These are phyloP conservation scores for Laticauda colubrina DNA, from an alignment of 2,113 vertebrate genomes.

Conservation along the genomic window DNA sequence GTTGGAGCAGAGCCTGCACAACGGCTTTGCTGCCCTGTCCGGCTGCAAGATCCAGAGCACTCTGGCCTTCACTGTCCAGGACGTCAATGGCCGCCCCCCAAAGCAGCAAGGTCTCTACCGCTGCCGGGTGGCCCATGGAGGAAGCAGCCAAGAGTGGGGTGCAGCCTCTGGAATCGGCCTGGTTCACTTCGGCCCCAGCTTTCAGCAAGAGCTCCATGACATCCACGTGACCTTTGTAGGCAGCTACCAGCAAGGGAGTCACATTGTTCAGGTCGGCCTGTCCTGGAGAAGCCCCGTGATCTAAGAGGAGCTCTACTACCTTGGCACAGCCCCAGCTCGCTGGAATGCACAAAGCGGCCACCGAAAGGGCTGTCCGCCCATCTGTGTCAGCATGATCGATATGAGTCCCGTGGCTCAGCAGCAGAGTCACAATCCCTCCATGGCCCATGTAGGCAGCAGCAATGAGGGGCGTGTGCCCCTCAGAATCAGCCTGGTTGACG, in stretches of 20 bases:
- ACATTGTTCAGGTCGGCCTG: slow-evolving; percentile 75
- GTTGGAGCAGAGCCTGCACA: slow-evolving; percentile 71
- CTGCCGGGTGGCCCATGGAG: slow-evolving; percentile 74
- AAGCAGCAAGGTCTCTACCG: slow-evolving; percentile 71
- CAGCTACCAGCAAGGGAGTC: slow-evolving; percentile 77
- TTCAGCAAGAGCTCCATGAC: slow-evolving; percentile 77
- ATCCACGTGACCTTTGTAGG: slow-evolving; percentile 76
- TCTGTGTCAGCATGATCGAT: slow-evolving; percentile 71
- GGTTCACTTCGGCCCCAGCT: slow-evolving; percentile 75
- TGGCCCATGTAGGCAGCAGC: too few species aligned
- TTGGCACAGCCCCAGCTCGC: slow-evolving; percentile 64
- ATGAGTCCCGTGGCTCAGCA: slow-evolving; percentile 67
- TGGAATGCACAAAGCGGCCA: slow-evolving; percentile 76
- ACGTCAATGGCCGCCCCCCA: slow-evolving; percentile 78
- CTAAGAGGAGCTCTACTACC: slow-evolving; percentile 71
- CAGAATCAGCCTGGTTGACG: too few species aligned
- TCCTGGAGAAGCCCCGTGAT: slow-evolving; percentile 70
- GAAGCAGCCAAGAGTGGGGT: slow-evolving; percentile 76
- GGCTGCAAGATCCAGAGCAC: slow-evolving; percentile 75
- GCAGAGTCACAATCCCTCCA: slow-evolving; percentile 69
- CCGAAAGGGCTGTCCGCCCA: slow-evolving; percentile 74
- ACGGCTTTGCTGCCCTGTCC: slow-evolving; percentile 71
- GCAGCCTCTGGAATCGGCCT: slow-evolving; percentile 59
- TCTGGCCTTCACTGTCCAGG: slow-evolving; percentile 77
- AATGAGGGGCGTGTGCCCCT: too few species aligned